These are phyloP conservation scores for Acanthococcus lagerstroemiae DNA, from an alignment of 2,888 invertebrate species.

Conservation along the genomic window DNA sequence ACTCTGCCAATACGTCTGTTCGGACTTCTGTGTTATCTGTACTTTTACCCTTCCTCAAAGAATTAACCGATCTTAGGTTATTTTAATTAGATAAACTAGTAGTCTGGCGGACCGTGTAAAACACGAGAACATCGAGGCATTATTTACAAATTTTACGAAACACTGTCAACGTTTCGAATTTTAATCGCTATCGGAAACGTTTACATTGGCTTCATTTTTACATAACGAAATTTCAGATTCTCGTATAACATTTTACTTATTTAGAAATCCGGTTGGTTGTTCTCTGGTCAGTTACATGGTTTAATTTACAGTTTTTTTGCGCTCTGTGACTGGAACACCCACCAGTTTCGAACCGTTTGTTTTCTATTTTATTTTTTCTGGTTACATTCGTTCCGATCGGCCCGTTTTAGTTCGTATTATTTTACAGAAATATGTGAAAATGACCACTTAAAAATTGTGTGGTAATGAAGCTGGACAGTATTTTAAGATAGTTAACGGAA, in stretches of 20 bases:
- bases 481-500: too few relatives aligned
- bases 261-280: conserved; percentile 20
- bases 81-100: conserved; percentile 22
- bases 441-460: too few relatives aligned
- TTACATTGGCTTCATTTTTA: conserved; percentile 20
- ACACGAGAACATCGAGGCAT: conserved; percentile 4
- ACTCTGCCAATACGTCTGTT: too few relatives aligned
- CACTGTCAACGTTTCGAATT: conserved; percentile 24
- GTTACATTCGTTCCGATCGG: not conserved
- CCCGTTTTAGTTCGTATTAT: too few relatives aligned
- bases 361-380: conserved; percentile 13
- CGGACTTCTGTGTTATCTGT: too few relatives aligned
- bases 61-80: conserved; percentile 16
- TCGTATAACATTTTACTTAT: too few relatives aligned
- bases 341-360: conserved; percentile 22
- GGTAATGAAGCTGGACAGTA: too few relatives aligned
- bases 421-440: too few relatives aligned
- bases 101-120: conserved; percentile 12
- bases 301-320: conserved; percentile 23
- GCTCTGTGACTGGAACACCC: conserved; percentile 11
- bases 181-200: conserved; percentile 21
- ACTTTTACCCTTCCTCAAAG: not conserved
- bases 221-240: conserved; percentile 24
- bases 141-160: conserved; percentile 16
- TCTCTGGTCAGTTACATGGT: conserved; percentile 22